phyloP scores from a whole-genome alignment of 2,113 vertebrate species.

The Pelusios castaneus region DNA sequence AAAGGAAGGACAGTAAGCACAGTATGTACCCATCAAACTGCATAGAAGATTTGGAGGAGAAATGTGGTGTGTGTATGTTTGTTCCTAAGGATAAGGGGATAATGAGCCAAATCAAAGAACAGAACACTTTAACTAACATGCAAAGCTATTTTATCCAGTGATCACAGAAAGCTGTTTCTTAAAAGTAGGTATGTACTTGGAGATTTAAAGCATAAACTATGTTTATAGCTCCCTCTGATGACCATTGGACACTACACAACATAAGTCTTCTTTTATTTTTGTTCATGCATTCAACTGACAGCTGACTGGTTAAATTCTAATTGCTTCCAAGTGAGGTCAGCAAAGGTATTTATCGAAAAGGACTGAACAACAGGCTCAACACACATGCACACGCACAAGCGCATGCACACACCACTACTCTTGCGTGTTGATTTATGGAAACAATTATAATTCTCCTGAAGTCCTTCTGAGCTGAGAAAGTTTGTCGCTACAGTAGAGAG shows the following conservation, averaged over 20 bases:
- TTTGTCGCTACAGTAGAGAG: slow-evolving; percentile 80
- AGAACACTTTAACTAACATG: neutral
- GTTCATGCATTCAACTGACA: slow-evolving; percentile 87
- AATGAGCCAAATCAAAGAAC: slow-evolving; percentile 38
- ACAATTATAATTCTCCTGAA: slow-evolving; percentile 86
- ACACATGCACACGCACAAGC: slow-evolving; percentile 75
- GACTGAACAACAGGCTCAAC: slow-evolving; percentile 88
- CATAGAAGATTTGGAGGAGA: slow-evolving; percentile 2
- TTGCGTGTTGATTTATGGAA: slow-evolving; percentile 89
- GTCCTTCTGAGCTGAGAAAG: slow-evolving; percentile 84
- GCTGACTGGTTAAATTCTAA: slow-evolving; percentile 97
- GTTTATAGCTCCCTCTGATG: slow-evolving; percentile 94
- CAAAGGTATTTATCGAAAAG: slow-evolving; percentile 95
- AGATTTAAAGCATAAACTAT: slow-evolving; percentile 75
- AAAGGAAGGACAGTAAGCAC: slow-evolving; percentile 4
- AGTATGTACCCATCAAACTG: neutral
- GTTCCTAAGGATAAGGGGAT: neutral
- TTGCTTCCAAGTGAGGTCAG: slow-evolving; percentile 99
- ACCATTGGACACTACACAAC: slow-evolving; percentile 83
- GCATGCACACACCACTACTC: slow-evolving; percentile 72
- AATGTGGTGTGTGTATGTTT: neutral
- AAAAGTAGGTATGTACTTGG: slow-evolving; percentile 63
- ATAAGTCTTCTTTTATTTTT: slow-evolving; percentile 83
- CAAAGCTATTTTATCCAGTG: neutral
- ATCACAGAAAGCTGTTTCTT: slow-evolving; percentile 47